A percentile compares a stretch with the other conserved stretches of the same genome.
These are phyloP conservation scores for Hepsetus odoe DNA, from an alignment of 2,113 vertebrate genomes.

Conservation along the genomic window DNA sequence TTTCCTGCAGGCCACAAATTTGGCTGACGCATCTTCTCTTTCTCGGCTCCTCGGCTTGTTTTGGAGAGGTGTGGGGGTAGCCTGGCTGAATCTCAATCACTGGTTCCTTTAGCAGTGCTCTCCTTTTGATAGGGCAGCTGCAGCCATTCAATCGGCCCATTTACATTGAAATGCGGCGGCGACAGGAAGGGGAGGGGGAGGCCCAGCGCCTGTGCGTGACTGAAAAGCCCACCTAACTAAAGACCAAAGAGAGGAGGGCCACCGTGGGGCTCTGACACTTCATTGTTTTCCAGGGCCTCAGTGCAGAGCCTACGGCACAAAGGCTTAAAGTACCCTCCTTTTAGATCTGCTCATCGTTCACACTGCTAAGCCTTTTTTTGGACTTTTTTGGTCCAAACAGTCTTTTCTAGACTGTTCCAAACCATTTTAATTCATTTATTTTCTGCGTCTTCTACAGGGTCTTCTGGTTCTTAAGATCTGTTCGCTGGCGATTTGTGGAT, in stretches of 20 bases:
- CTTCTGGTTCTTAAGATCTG: too few species aligned
- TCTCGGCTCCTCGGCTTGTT: neutral
- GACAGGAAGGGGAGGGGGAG: constrained; percentile 76
- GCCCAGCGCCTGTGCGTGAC: constrained; percentile 61
- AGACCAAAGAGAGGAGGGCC: constrained; percentile 67
- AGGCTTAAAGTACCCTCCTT: constrained; percentile 71
- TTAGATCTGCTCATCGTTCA: constrained; percentile 63
- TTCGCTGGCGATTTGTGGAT: constrained; percentile 34
- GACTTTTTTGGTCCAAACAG: too few species aligned
- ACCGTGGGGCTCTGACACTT: constrained; percentile 59
- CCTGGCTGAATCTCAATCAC: constrained; percentile 79
- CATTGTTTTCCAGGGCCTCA: constrained; percentile 59
- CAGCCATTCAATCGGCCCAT: constrained; percentile 77
- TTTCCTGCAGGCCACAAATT: constrained; percentile 22
- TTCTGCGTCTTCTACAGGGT: neutral
- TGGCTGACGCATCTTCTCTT: neutral
- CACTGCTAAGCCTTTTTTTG: constrained; percentile 64
- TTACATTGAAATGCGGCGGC: constrained; percentile 82
- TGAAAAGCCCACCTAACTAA: constrained; percentile 76
- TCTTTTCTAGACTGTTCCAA: too few species aligned
- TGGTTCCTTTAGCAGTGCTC: constrained; percentile 69
- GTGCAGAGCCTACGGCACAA: constrained; percentile 71
- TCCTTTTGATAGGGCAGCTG: constrained; percentile 85
- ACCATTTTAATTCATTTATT: too few species aligned
- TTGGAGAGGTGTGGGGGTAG: constrained; percentile 55